Percentiles rank a stretch among this genome's conserved stretches.
Conservation (phyloP, 1,140 invertebrate species). For the Sycophaga agraensis region DNA sequence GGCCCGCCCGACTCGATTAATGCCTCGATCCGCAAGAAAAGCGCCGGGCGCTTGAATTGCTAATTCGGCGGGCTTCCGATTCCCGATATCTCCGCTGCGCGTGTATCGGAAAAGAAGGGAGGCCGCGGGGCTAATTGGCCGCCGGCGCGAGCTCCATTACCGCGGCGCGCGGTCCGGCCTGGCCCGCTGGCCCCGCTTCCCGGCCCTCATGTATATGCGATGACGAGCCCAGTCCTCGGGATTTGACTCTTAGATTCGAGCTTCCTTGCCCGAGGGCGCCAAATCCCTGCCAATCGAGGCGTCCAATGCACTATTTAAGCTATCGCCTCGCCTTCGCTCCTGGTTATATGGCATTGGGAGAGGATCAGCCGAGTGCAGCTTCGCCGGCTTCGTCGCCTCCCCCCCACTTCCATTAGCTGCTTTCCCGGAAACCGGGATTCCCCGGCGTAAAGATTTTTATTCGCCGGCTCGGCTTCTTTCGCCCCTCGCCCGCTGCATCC, state of each 20-base stretch:
- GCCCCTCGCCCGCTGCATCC: neutral
- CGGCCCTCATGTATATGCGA: constrained; percentile 18
- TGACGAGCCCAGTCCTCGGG: neutral
- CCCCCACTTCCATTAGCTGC: constrained; percentile 5
- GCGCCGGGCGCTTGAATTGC: too few species aligned
- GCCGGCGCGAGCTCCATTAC: too few species aligned
- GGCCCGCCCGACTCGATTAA: too few species aligned
- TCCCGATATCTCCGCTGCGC: too few species aligned
- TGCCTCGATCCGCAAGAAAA: too few species aligned
- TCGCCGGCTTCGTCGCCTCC: neutral
- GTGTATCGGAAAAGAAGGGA: too few species aligned
- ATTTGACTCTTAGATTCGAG: constrained; percentile 17
- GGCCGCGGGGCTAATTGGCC: too few species aligned
- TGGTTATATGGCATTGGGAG: constrained; percentile 14
- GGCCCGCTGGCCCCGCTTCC: neutral
- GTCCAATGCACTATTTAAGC: constrained; percentile 24
- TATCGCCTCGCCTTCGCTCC: neutral
- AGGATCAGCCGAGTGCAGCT: constrained; percentile 11
- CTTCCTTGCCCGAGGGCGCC: neutral
- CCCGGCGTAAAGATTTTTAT: neutral
- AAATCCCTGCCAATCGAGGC: constrained; percentile 24
- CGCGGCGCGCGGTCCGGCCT: neutral
- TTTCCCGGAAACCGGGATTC: neutral
- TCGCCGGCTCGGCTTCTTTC: too few species aligned
- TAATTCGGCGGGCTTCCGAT: too few species aligned